Evolutionary conservation across 2,888 invertebrate species (phyloP).

Genomic region (Anagyrus pseudococci): DNA sequence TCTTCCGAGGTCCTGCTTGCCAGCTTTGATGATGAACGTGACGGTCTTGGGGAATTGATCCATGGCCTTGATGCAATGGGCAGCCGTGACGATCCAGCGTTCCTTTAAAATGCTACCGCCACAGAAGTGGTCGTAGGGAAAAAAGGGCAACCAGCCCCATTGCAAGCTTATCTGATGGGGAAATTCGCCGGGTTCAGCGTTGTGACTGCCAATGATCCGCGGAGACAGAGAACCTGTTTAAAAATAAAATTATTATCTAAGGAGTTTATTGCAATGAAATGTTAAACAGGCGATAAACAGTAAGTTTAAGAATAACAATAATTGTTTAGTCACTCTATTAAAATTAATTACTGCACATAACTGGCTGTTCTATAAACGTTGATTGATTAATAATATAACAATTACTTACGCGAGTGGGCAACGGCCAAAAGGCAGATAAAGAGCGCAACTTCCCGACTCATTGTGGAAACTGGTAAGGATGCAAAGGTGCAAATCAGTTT

Average conservation of each 20-base stretch:
- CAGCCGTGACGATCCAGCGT: conserved; percentile 40
- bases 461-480: conserved; percentile 7
- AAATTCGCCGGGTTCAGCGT: conserved; percentile 57
- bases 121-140: conserved; percentile 25
- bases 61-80: conserved; percentile 35
- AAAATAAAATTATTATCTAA: not conserved
- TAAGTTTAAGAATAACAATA: not conserved
- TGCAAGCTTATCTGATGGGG: conserved; percentile 63
- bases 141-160: conserved; percentile 45
- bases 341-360: too few relatives aligned
- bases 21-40: conserved; percentile 37
- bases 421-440: conserved; percentile 11
- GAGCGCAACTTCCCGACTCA: conserved; percentile 1
- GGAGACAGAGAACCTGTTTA: not conserved
- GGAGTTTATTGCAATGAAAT: too few relatives aligned
- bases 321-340: too few relatives aligned
- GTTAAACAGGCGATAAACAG: too few relatives aligned
- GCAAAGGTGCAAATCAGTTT: not conserved
- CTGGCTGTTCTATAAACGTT: not conserved
- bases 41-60: conserved; percentile 3
- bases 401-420: conserved; percentile 12
- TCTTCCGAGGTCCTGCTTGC: conserved; percentile 23
- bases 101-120: conserved; percentile 37
- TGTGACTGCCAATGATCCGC: conserved; percentile 47
- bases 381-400: not conserved